phyloP scores from a whole-genome alignment of 2,113 vertebrate species.

The Poeciliopsis occidentalis region DNA sequence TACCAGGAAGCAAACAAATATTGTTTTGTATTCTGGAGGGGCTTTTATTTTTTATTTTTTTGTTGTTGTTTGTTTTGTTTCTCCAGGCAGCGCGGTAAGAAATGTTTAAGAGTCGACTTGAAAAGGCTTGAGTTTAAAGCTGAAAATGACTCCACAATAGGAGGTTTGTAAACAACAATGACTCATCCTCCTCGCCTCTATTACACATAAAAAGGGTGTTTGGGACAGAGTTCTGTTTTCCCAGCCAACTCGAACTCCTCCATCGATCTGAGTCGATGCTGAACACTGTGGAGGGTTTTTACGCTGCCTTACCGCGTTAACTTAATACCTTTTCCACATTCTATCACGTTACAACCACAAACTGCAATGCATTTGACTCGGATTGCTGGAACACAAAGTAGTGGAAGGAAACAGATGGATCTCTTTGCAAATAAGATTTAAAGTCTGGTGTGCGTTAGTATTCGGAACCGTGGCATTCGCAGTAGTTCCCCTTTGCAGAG shows the following conservation, averaged over 20 bases:
- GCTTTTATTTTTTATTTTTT: not conserved
- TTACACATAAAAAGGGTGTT: not conserved
- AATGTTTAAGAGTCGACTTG: conserved; percentile 1
- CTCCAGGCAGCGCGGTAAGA: not conserved
- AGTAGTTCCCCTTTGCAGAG: too few relatives aligned
- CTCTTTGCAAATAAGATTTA: not conserved
- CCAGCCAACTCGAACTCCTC: conserved; percentile 5
- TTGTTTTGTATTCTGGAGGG: conserved; percentile 6
- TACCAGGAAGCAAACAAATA: conserved; percentile 8
- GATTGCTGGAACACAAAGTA: not conserved
- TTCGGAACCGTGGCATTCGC: not conserved
- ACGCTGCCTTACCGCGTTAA: not conserved
- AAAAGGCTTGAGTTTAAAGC: not conserved
- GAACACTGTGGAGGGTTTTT: not conserved
- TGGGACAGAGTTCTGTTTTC: conserved; percentile 3
- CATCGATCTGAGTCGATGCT: not conserved
- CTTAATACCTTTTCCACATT: not conserved
- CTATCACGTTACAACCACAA: not conserved
- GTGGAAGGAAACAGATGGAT: not conserved
- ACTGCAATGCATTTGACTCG: not conserved
- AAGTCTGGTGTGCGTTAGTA: not conserved
- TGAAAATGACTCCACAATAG: not conserved
- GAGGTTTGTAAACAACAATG: not conserved
- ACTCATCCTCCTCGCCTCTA: conserved; percentile 4
- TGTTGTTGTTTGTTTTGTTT: not conserved